Base-by-base conservation (phyloP, 2,888 invertebrate genomes). In the Stratiomys singularior region DNA sequence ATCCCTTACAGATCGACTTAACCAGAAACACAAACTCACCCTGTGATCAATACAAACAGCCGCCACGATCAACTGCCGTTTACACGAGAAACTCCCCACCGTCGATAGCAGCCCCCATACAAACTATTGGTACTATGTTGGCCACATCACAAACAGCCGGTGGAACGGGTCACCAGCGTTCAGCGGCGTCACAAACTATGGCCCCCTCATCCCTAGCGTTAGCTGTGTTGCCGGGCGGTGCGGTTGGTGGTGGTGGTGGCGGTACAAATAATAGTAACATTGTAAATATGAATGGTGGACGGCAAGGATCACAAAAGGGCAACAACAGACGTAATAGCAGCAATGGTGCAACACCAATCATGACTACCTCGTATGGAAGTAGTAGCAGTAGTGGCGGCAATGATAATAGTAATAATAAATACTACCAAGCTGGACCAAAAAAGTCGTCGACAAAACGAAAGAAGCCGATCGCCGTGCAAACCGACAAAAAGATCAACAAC, bases 351-450 rank as follows among this genome's bases (percentile, higher is more conserved):
- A 79, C 78, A 25, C 79, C 78, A 28, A 77, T 79, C n/a, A 80
- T 78, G 78, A 85, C 84, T 82, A 85, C 85, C 82, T 85, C 85
- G 81, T 84, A 76, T 79, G 80, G 81, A 44, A 80, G 80, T 72
- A 80, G 71, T 60, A 79, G 78, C 76, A 82, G 82, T 77, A 82
- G 82, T 80, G 80, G 82, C 80, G 81, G 83, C 79, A 81, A 80
- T 77, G 79, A 72, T 81, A 82, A 81, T 80, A 78, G 66, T n/a
- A 78, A 69, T 63, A 78, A 78, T 71, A 79, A 78, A 37, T 76
- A 78, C 58, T 78, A 77, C 23, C 69, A 76, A 76, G 69, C 63
- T 37, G 69, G 47, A 71, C 80, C 78, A 76, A 80, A 81, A 77
- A 80, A 81, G 67, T 78, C 81, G 76, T 81, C 82, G 25, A 72